Evolutionary conservation across 2,888 invertebrate genomes (phyloP).

Genomic region (Rhodophaea formosa): DNA sequence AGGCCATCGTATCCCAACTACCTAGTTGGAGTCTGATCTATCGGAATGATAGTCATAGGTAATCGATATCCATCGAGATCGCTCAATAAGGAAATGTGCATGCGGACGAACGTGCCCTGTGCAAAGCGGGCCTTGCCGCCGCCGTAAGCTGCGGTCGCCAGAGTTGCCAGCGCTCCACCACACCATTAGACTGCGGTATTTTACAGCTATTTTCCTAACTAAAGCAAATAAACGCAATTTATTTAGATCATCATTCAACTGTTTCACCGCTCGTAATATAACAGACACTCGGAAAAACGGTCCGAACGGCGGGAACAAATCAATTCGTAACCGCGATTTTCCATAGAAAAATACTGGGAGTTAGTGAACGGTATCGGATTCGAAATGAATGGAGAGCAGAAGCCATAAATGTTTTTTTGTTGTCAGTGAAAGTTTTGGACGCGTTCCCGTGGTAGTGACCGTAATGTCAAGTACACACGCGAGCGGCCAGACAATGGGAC

Average conservation of each 20-base stretch:
- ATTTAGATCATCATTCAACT: slow-evolving; percentile 32
- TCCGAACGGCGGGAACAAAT: slow-evolving; percentile 29
- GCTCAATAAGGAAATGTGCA: slow-evolving; percentile 15
- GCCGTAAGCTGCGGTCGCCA: slow-evolving; percentile 28
- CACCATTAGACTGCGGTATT: slow-evolving; percentile 21
- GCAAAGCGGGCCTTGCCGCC: not conserved
- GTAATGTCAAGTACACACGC: slow-evolving; percentile 32
- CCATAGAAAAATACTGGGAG: slow-evolving; percentile 29
- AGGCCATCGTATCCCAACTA: not conserved
- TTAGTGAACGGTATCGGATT: slow-evolving; percentile 58
- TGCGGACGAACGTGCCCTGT: not conserved
- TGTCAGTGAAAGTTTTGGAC: slow-evolving; percentile 59
- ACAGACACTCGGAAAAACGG: slow-evolving; percentile 34
- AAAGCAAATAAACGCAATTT: slow-evolving; percentile 35
- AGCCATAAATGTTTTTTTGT: slow-evolving; percentile 43
- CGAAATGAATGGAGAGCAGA: slow-evolving; percentile 42
- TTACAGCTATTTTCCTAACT: slow-evolving; percentile 19
- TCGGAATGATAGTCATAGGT: slow-evolving; percentile 7
- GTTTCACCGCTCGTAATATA: slow-evolving; percentile 42
- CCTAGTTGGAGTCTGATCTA: not conserved
- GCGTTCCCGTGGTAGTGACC: slow-evolving; percentile 35
- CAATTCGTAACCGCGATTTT: slow-evolving; percentile 38
- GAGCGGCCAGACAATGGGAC: slow-evolving; percentile 39
- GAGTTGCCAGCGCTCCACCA: slow-evolving; percentile 19
- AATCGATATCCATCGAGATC: slow-evolving; percentile 12